Base-by-base conservation (phyloP, 2,113 vertebrate species). In the Paedocypris sp. region DNA sequence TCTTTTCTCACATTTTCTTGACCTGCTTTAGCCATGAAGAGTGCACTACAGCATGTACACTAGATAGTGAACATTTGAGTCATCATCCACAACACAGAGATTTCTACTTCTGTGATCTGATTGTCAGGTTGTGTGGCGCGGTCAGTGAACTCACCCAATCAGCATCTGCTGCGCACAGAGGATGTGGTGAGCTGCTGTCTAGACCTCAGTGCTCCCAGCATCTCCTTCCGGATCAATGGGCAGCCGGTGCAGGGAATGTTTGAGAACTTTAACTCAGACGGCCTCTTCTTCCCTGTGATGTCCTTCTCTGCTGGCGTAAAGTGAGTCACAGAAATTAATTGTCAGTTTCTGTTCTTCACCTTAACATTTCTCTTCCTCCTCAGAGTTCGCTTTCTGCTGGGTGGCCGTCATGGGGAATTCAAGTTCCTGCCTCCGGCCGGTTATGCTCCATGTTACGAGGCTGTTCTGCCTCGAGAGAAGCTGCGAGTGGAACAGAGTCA, bases 211-310 rank as follows among this genome's bases (percentile, higher is more conserved):
- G 89, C 90, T 16, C 93, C 94, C 9, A 97, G 94, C 60, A 95
- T 96, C 77, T 97, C 93, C 3, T 98, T 98, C 77, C 86, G 94
- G 58, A 96, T 98, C 78, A 98, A 98, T 1, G 94, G 94, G 3
- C 93, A 97, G 32, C 94, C 94, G 1, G 93, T 97, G 41, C 93
- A 97, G 83, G 93, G 93, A 56, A 97, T 97, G 94, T 97, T 97
- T 60, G 93, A 98, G 80, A 98, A 98, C 82, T 98, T 98, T 85
- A 97, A 94, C 79, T 86, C 86, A 1, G 92, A 96, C 15, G 89
- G 93, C 4, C 91, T 97, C 68, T 96, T 98, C 81, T 97, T 94
- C 67, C 94, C 94, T 0, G 92, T 95, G 61, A 89, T 88, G 60
- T 96, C 92, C 80, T 94, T 97, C 75, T 96, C 92, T 45, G 90